phyloP scores from a whole-genome alignment of 2,113 vertebrate genomes.

The Mormyrus lacerda region DNA sequence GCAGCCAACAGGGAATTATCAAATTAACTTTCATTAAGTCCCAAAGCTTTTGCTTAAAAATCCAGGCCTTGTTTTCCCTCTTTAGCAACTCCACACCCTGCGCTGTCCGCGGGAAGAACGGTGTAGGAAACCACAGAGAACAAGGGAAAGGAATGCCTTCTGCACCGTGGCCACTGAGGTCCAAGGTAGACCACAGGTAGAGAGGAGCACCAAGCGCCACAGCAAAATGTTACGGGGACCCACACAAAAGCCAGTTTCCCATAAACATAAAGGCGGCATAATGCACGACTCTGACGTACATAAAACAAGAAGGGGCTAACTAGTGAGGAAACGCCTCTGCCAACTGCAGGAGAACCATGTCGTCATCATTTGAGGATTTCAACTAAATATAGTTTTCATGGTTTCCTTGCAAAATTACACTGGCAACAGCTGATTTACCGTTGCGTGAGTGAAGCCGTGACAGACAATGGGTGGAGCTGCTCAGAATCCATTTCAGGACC shows the following conservation, averaged over 20 bases:
- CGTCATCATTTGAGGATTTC: not conserved
- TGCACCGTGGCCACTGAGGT: not conserved
- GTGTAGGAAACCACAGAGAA: slow-evolving; percentile 26
- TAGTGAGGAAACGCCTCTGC: not conserved
- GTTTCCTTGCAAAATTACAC: not conserved
- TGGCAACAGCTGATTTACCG: not conserved
- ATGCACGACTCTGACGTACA: not conserved
- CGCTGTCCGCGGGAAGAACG: not conserved
- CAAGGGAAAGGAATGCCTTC: not conserved
- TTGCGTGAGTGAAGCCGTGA: not conserved
- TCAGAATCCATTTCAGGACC: not conserved
- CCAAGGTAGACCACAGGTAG: not conserved
- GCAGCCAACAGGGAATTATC: slow-evolving; percentile 48
- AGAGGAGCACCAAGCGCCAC: not conserved
- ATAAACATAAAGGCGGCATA: not conserved
- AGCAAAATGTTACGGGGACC: not conserved
- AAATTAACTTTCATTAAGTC: slow-evolving; percentile 36
- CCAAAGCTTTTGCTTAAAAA: slow-evolving; percentile 34
- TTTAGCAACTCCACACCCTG: slow-evolving; percentile 10
- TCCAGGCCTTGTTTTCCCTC: not conserved
- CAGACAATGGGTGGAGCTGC: not conserved
- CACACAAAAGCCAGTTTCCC: not conserved
- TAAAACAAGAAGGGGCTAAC: not conserved
- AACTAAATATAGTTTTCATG: not conserved
- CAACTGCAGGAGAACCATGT: not conserved